phyloP scores from a whole-genome alignment of 2,113 vertebrate species.

The Sturnus vulgaris region DNA sequence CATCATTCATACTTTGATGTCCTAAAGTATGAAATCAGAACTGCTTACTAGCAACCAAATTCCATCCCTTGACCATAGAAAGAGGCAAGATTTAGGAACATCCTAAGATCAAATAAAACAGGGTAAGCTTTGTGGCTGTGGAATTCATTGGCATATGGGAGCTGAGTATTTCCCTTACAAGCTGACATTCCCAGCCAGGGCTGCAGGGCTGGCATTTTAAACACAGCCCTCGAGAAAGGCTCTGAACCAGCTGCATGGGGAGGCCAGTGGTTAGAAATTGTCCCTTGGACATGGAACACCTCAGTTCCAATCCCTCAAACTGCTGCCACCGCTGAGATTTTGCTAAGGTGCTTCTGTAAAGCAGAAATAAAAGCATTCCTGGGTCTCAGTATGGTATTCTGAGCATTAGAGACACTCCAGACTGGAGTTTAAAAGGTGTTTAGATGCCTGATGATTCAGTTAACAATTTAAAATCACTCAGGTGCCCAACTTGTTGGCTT shows the following conservation, averaged over 20 bases:
- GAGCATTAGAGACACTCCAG: not conserved
- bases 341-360: not conserved
- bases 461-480: not conserved
- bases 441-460: not conserved
- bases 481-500: not conserved
- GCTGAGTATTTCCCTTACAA: not conserved
- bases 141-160: not conserved
- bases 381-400: not conserved
- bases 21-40: slow-evolving; percentile 69
- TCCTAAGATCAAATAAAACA: not conserved
- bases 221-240: not conserved
- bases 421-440: not conserved
- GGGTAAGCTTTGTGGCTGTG: slow-evolving; percentile 1
- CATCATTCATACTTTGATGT: slow-evolving; percentile 71
- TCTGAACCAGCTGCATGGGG: not conserved
- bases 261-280: not conserved
- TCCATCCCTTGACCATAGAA: slow-evolving; percentile 37
- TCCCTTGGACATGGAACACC: not conserved
- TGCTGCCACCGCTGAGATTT: not conserved
- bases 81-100: slow-evolving; percentile 50
- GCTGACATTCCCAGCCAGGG: not conserved
- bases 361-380: not conserved
- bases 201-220: not conserved
- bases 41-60: slow-evolving; percentile 36
- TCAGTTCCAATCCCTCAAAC: not conserved